phyloP scores from a whole-genome alignment of 2,888 invertebrate genomes.

The Coenonympha glycerion region DNA sequence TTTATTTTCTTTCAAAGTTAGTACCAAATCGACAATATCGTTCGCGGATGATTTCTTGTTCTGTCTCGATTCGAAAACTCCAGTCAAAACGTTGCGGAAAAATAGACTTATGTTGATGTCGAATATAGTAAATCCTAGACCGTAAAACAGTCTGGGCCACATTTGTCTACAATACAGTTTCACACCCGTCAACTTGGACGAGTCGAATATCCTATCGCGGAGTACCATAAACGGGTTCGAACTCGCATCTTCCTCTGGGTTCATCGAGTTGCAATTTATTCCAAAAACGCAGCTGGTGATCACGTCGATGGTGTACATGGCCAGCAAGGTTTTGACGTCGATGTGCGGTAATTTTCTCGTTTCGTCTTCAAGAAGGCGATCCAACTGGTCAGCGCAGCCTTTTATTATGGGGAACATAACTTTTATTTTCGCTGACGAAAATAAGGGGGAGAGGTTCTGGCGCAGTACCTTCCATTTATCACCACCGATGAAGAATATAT shows the following conservation, averaged over 20 bases:
- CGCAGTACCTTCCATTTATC: conserved; percentile 53
- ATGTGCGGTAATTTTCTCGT: conserved; percentile 25
- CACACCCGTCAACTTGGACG: conserved; percentile 33
- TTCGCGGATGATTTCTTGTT: conserved; percentile 40
- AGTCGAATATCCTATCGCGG: conserved; percentile 40
- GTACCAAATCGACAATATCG: conserved; percentile 49
- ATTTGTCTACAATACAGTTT: conserved; percentile 37
- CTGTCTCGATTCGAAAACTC: conserved; percentile 39
- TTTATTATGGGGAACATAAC: conserved; percentile 55
- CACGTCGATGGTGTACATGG: conserved; percentile 50
- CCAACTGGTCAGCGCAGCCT: conserved; percentile 39
- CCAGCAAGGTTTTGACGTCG: conserved; percentile 38
- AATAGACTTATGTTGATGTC: conserved; percentile 37
- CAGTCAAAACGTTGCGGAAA: conserved; percentile 36
- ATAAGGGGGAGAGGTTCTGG: conserved; percentile 53
- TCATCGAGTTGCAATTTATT: conserved; percentile 44
- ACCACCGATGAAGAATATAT: conserved; percentile 46
- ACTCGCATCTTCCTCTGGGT: conserved; percentile 32
- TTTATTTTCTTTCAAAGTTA: conserved; percentile 40
- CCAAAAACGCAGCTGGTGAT: conserved; percentile 51
- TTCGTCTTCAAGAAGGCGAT: conserved; percentile 41
- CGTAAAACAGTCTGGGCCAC: conserved; percentile 51
- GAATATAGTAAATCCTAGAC: conserved; percentile 37
- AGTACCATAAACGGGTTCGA: conserved; percentile 41
- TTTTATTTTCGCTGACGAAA: conserved; percentile 54